Evolutionary conservation across 2,113 vertebrate genomes (phyloP).

Genomic region (Panthera tigris): DNA sequence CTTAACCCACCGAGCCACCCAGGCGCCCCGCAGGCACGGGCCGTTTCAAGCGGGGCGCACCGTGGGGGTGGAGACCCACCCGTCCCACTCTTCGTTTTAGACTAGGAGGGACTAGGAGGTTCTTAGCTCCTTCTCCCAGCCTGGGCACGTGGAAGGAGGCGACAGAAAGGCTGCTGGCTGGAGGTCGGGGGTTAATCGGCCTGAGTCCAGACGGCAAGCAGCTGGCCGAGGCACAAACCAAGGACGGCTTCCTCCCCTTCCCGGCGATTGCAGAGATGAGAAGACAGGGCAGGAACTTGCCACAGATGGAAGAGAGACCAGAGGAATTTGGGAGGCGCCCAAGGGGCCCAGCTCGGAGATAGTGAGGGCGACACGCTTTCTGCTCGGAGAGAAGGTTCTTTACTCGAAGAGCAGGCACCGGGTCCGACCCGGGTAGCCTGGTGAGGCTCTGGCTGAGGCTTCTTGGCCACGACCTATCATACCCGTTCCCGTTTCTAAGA

Average conservation of each 20-base stretch:
- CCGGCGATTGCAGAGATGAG: constrained; percentile 51
- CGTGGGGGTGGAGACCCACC: background rate
- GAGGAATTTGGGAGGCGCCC: constrained; percentile 69
- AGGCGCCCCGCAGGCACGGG: background rate
- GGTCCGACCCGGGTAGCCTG: background rate
- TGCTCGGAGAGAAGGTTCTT: background rate
- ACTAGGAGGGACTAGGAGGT: background rate
- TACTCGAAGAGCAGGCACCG: background rate
- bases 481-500: constrained; percentile 70
- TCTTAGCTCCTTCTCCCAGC: background rate
- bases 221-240: constrained; percentile 41
- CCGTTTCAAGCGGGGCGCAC: background rate
- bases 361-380: constrained; percentile 32
- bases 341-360: constrained; percentile 38
- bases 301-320: constrained; percentile 58
- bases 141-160: background rate
- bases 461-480: constrained; percentile 42
- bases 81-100: background rate
- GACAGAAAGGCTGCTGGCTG: background rate
- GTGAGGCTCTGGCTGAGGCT: constrained; percentile 41
- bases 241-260: background rate
- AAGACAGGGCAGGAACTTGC: constrained; percentile 50
- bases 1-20: no score
- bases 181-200: constrained; percentile 50
- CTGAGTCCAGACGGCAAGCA: constrained; percentile 63